phyloP scores from a whole-genome alignment of 2,797 vertebrate species.

The Nyctibius grandis region DNA sequence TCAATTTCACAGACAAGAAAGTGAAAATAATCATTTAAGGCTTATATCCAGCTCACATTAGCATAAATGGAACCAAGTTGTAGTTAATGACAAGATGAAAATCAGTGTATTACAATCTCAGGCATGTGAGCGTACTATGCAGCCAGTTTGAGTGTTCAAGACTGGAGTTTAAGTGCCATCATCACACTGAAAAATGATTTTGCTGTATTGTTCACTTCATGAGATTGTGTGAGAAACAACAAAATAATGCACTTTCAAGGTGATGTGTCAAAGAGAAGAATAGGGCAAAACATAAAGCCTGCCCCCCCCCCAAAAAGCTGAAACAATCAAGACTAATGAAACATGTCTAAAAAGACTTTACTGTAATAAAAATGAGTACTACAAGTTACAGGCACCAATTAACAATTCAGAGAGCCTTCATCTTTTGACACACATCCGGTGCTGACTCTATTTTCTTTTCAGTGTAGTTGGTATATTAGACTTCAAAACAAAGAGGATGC shows the following conservation, averaged over 20 bases:
- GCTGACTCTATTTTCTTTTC: not conserved
- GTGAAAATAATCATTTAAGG: not conserved
- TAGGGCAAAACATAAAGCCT: not conserved
- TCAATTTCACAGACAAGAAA: not conserved
- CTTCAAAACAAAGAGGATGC: not conserved
- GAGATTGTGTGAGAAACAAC: not conserved
- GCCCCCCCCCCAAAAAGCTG: not conserved
- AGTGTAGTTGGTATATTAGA: not conserved
- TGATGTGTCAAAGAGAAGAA: not conserved
- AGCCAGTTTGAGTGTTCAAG: not conserved
- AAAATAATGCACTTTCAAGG: not conserved
- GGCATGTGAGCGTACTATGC: not conserved
- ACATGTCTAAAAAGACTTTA: not conserved
- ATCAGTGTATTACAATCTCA: not conserved
- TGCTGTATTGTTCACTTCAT: not conserved
- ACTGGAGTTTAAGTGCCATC: not conserved
- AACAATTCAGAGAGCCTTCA: not conserved
- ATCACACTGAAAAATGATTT: not conserved
- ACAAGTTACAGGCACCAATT: not conserved
- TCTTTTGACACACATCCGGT: not conserved
- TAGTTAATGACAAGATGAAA: not conserved
- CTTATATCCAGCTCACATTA: not conserved
- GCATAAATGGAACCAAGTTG: not conserved
- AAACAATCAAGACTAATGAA: not conserved
- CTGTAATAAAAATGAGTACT: not conserved